phyloP scores from a whole-genome alignment of 2,113 vertebrate genomes.

The Chamaetylas fuelleborni region DNA sequence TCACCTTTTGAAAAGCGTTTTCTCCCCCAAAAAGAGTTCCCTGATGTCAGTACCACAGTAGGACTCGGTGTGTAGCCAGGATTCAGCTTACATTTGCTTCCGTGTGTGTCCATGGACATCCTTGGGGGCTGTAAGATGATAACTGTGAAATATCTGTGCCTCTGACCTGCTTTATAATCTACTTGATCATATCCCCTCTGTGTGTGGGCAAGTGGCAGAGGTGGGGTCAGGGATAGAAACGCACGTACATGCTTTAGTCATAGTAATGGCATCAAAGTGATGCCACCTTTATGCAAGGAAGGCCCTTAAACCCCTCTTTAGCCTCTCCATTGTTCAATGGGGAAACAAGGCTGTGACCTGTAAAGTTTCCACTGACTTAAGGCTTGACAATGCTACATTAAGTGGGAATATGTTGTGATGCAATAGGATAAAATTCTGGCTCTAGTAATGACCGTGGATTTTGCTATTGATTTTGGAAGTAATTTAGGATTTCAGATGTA shows the following conservation, averaged over 20 bases:
- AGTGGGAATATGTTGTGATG: not conserved
- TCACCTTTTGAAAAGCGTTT: not conserved
- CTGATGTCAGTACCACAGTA: not conserved
- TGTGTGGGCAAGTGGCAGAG: not conserved
- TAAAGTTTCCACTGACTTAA: not conserved
- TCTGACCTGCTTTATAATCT: not conserved
- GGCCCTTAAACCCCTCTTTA: not conserved
- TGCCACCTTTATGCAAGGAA: not conserved
- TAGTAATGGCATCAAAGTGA: not conserved
- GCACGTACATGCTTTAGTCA: not conserved
- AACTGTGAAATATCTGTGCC: not conserved
- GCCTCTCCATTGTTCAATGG: not conserved
- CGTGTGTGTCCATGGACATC: not conserved
- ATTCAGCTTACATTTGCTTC: accelerated
- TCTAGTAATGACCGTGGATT: not conserved
- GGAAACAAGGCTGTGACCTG: not conserved
- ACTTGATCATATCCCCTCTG: not conserved
- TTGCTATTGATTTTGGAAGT: not conserved
- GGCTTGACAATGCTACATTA: not conserved
- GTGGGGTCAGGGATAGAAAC: not conserved
- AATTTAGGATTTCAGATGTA: not conserved
- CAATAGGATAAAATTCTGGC: not conserved
- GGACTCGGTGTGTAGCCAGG: not conserved
- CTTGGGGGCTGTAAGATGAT: not conserved
- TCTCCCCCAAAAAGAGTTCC: not conserved